Conservation (phyloP, 1,140 invertebrate species). For the Oppia nitens region DNA sequence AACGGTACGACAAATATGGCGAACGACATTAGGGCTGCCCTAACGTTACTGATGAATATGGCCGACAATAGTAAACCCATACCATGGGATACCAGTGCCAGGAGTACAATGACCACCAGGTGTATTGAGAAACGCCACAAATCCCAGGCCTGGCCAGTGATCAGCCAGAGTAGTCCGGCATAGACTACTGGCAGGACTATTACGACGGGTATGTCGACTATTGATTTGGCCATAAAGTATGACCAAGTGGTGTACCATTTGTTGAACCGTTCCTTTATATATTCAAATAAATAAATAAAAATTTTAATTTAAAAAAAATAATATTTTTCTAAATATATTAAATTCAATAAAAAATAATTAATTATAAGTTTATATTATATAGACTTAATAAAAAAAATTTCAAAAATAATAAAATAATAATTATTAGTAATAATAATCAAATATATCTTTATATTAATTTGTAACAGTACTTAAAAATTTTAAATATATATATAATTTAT, state of each 20-base stretch:
- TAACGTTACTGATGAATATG: constrained; percentile 10
- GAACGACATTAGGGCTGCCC: constrained; percentile 5
- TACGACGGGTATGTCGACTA: constrained; percentile 85
- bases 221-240: constrained; percentile 85
- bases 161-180: constrained; percentile 81
- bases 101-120: constrained; percentile 64
- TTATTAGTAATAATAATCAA: too few relatives aligned
- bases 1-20: constrained; percentile 40
- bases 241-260: constrained; percentile 94
- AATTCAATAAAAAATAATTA: too few relatives aligned
- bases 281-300: too few relatives aligned
- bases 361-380: too few relatives aligned
- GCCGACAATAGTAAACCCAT: constrained; percentile 81
- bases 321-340: too few relatives aligned
- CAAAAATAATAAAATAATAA: too few relatives aligned
- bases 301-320: too few relatives aligned
- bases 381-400: too few relatives aligned
- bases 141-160: constrained; percentile 81
- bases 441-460: too few relatives aligned
- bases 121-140: constrained; percentile 69
- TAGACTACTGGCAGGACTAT: constrained; percentile 75
- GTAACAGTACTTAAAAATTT: too few relatives aligned
- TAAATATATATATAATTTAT: too few relatives aligned
- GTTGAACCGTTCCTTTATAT: constrained; percentile 80
- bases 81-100: constrained; percentile 76